Conservation (phyloP, 2,113 vertebrate genomes). For the Echinops telfairi region DNA sequence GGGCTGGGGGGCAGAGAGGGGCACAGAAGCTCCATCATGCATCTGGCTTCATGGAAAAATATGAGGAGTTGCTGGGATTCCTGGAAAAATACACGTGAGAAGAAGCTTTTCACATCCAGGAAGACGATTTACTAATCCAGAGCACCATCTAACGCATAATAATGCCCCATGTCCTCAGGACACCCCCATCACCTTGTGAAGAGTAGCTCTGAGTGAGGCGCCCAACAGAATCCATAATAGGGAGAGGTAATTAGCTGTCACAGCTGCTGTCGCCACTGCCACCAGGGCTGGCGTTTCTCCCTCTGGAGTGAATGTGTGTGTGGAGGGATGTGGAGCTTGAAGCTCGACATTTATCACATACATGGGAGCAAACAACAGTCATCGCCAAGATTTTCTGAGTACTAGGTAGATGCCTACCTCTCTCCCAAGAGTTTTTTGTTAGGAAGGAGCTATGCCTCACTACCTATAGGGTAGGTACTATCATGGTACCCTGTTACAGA, state of each 20-base stretch:
- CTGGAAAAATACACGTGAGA: neutral
- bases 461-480: neutral
- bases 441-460: neutral
- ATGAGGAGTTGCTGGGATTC: conserved; percentile 53
- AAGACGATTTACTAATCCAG: conserved; percentile 65
- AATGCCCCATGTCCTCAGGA: conserved; percentile 71
- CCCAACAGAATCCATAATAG: conserved; percentile 58
- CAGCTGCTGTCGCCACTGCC: conserved; percentile 23
- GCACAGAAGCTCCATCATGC: neutral
- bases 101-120: conserved; percentile 60
- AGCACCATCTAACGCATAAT: conserved; percentile 62
- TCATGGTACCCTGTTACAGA: neutral
- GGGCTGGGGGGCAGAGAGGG: conserved; percentile 6
- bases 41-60: conserved; percentile 57
- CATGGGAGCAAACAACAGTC: neutral
- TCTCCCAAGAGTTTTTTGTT: neutral
- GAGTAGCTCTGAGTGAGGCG: conserved; percentile 53
- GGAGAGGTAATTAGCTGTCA: conserved; percentile 60
- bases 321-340: neutral
- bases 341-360: neutral
- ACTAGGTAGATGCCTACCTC: neutral
- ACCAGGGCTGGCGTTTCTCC: neutral
- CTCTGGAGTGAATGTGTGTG: neutral
- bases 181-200: conserved; percentile 53
- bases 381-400: neutral